phyloP scores from a whole-genome alignment of 2,113 vertebrate genomes.

The Mixornis gularis region DNA sequence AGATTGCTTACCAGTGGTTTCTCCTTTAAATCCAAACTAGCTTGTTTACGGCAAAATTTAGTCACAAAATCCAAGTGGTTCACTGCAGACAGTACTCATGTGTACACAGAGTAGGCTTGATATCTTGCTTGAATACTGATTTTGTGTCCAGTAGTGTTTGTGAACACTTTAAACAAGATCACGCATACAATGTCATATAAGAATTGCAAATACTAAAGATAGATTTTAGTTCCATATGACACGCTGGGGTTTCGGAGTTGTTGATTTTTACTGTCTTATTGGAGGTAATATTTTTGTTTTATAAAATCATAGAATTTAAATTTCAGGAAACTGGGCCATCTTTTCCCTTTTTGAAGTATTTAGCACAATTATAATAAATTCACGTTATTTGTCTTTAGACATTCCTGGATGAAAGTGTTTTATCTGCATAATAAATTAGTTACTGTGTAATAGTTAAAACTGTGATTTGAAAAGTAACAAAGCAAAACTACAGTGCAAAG shows the following conservation, averaged over 20 bases:
- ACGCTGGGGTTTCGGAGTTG: neutral
- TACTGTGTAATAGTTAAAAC: neutral
- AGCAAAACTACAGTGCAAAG: neutral
- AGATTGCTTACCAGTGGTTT: neutral
- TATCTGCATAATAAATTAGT: neutral
- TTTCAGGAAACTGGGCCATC: neutral
- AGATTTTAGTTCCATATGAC: neutral
- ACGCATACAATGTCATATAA: neutral
- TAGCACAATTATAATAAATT: neutral
- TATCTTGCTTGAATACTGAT: neutral
- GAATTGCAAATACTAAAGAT: neutral
- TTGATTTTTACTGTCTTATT: neutral
- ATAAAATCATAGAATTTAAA: neutral
- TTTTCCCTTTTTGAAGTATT: neutral
- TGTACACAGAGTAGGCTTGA: neutral
- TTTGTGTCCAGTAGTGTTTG: neutral
- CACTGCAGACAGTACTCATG: neutral
- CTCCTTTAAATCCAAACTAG: neutral
- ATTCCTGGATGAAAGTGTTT: neutral
- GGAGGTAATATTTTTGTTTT: neutral
- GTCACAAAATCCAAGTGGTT: neutral
- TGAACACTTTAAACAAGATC: neutral
- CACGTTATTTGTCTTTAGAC: neutral
- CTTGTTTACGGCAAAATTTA: neutral
- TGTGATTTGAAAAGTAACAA: neutral